Evolutionary conservation across 2,888 invertebrate genomes (phyloP).

Genomic region (Lumbricus terrestris): DNA sequence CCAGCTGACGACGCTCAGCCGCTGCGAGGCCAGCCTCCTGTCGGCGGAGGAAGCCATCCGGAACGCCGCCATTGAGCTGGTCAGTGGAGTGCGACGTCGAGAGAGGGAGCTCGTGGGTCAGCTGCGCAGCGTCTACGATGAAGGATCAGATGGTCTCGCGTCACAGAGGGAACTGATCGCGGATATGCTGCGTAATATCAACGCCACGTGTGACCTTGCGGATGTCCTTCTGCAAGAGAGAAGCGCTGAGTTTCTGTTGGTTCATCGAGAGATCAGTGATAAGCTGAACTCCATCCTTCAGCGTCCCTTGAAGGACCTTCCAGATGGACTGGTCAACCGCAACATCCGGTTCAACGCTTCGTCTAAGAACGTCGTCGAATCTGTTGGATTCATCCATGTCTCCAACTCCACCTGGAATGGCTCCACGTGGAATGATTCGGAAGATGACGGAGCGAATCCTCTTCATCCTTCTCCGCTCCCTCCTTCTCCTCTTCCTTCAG

Average conservation of each 20-base stretch:
- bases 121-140: conserved; percentile 50
- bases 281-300: conserved; percentile 50
- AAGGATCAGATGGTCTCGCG: conserved; percentile 47
- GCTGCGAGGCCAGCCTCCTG: conserved; percentile 50
- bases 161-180: conserved; percentile 44
- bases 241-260: conserved; percentile 54
- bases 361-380: neutral
- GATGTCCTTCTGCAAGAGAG: conserved; percentile 55
- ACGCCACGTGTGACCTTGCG: conserved; percentile 52
- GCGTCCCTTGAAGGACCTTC: conserved; percentile 42
- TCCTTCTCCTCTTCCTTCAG: too few species aligned
- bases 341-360: conserved; percentile 44
- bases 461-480: too few species aligned
- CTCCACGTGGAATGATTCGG: too few species aligned
- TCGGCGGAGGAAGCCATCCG: conserved; percentile 53
- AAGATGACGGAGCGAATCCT: neutral
- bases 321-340: conserved; percentile 40
- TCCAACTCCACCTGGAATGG: neutral
- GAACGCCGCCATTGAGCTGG: conserved; percentile 51
- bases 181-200: conserved; percentile 46
- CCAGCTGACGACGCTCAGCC: conserved; percentile 47
- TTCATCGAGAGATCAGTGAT: conserved; percentile 53
- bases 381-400: neutral
- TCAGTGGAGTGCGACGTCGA: conserved; percentile 41
- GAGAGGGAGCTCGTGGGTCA: conserved; percentile 50